Conservation (phyloP, 1,140 invertebrate species). For the Gryon sp. region DNA sequence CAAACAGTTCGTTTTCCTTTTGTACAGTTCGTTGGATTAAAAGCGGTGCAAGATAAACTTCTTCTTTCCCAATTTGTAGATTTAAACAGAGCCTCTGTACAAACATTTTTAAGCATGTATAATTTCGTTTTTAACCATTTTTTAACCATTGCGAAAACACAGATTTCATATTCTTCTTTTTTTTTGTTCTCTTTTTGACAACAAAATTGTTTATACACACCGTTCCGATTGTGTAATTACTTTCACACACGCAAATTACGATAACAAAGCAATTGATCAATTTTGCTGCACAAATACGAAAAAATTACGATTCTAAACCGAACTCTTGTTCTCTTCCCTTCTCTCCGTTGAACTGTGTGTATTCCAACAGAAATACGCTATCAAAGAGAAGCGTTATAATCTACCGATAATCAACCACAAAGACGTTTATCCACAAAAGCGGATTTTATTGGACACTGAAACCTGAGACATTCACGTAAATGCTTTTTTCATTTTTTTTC, state of each 20-base stretch:
- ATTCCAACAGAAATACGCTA: neutral
- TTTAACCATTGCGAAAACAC: too few relatives aligned
- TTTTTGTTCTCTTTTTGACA: too few relatives aligned
- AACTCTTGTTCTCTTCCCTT: too few relatives aligned
- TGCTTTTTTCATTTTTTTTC: too few relatives aligned
- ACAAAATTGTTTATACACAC: neutral
- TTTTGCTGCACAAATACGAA: constrained; percentile 8
- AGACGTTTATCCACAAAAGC: too few relatives aligned
- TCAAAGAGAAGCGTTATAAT: constrained; percentile 7
- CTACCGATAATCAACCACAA: constrained; percentile 5
- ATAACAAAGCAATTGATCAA: constrained; percentile 20
- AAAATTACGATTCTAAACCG: neutral
- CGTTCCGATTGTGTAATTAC: constrained; percentile 20
- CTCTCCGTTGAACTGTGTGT: too few relatives aligned
- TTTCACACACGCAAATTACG: constrained; percentile 12
- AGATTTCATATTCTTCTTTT: too few relatives aligned
- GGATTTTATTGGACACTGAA: too few relatives aligned
- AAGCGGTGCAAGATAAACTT: constrained; percentile 8
- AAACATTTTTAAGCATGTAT: constrained; percentile 15
- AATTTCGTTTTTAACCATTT: too few relatives aligned
- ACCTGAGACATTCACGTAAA: too few relatives aligned
- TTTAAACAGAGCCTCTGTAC: neutral
- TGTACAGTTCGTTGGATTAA: constrained; percentile 7
- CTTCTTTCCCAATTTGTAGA: constrained; percentile 4
- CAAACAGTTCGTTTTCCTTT: constrained; percentile 19